Evolutionary conservation across 92 coral and sea anemone species (phyloP), one percentile per base, ranked within the genome.

Genomic region (Actinernus sp.): DNA sequence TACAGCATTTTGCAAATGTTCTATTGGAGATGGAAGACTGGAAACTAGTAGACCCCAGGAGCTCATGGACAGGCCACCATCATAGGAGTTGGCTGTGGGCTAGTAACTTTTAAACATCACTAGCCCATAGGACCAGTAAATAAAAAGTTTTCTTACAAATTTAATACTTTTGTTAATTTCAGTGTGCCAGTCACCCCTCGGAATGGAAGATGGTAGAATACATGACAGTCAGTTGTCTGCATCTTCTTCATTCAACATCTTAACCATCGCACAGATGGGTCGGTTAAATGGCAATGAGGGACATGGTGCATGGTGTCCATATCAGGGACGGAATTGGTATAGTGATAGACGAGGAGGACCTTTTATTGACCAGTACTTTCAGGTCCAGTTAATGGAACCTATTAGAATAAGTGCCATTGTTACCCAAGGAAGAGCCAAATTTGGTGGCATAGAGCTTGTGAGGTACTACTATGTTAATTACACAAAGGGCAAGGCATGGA

Each of bases 221-320:
- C 31, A 50, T 21, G 89, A 93, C 65, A 29, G 52, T 26, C 91
- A 90, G 56, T 60, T 93, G 3, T 46, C 70, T 9, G 86, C 74
- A 3, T 61, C 90, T 1, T 61, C 76, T 17, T 26, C 64, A 12
- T 9, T 0, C 43, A 51, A 21, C 19, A 48, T 21, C 20, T 11
- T 27, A 7, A 32, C 74, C 20, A 8, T 18, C 25, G 81, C 93
- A 11, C 16, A 23, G 25, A 38, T 49, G 49, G 98, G 87, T 19
- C 65, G 98, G 26, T 58, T 93, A 8, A 49, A 74, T 44, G 26
- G 22, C 0, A 18, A 27, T 9, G 29, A 26, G 22, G 76, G 56
- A 0, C 19, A 43, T 54, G 93, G 98, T 0, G 98, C 90, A 2
- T 93, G 98, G 98, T 93, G 98, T 24, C 93, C 97, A 5, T 7